Evolutionary conservation across 2,113 vertebrate genomes (phyloP), one percentile per base, ranked within the genome.

Genomic region (Vicugna pacos): DNA sequence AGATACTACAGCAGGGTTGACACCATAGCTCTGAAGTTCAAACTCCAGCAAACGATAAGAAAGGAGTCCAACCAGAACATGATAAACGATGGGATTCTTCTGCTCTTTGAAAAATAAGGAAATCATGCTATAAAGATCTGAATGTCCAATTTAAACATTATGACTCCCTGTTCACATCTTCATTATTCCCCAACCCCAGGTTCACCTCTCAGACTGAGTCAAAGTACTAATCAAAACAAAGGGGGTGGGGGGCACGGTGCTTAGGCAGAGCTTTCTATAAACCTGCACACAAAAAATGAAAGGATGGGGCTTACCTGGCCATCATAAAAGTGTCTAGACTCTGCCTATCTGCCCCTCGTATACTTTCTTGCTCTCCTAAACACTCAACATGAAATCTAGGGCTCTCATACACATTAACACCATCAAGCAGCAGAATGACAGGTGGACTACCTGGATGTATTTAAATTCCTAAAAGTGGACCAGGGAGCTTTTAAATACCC

Each of bases 31-130:
- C 96, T 97, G 95, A 97, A 97, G 92, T 96, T 97, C 97, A 95
- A 98, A 95, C 97, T 97, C 96, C 90, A 97, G 95, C 93, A 97
- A 97, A 97, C 87, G 56, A 93, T 95, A 97, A 97, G 92, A 97
- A 97, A 97, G 96, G 93, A 95, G 86, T 97, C 94, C 96, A 97
- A 97, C 95, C 96, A 97, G 96, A 97, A 98, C 95, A 97, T 96
- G 95, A 97, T 94, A 96, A 95, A 97, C 70, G 73, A 84, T 93
- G 96, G 83, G 92, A 92, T 97, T 98, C 96, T 97, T 97, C 96
- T 94, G 90, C 95, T 97, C 94, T 98, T 97, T 96, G 96, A 97
- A 98, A 97, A 97, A 97, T 98, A 96, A 97, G 96, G 93, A 97
- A 97, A 97, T 95, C 89, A 97, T 91, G 93, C 96, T 97, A 95